These are phyloP conservation scores for Ptychochromis oligacanthus DNA, from an alignment of 2,113 vertebrate genomes.

Conservation along the genomic window DNA sequence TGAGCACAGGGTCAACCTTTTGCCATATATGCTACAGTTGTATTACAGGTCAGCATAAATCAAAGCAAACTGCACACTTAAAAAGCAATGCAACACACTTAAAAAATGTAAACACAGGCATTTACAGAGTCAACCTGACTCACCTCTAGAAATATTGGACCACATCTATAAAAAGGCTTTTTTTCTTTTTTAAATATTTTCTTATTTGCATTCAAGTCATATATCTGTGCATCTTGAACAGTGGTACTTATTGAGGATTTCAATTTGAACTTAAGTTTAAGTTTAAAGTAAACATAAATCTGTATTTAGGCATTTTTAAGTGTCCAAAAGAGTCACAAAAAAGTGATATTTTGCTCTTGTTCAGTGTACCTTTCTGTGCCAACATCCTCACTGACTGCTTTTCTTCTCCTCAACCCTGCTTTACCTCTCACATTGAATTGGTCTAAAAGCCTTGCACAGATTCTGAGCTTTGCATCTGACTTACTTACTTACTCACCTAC, in stretches of 20 bases:
- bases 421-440: not conserved
- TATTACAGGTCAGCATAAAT: constrained; percentile 43
- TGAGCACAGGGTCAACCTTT: constrained; percentile 44
- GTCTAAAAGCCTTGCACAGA: not conserved
- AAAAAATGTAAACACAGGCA: constrained; percentile 22
- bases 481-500: not conserved
- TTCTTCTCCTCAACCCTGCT: not conserved
- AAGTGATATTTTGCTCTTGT: too few relatives aligned
- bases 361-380: not conserved
- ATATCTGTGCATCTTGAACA: not conserved
- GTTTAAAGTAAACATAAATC: not conserved
- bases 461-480: not conserved
- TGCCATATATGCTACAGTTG: constrained; percentile 32
- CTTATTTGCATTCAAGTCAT: not conserved
- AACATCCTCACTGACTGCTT: not conserved
- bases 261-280: not conserved
- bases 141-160: not conserved
- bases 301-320: not conserved
- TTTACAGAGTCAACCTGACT: not conserved
- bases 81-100: constrained; percentile 34
- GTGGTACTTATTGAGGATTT: not conserved
- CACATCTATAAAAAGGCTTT: not conserved
- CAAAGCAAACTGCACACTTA: constrained; percentile 24
- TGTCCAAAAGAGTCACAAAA: not conserved
- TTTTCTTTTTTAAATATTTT: not conserved